Evolutionary conservation across 2,797 vertebrate genomes (phyloP).

Genomic region (Sciurus vulgaris): DNA sequence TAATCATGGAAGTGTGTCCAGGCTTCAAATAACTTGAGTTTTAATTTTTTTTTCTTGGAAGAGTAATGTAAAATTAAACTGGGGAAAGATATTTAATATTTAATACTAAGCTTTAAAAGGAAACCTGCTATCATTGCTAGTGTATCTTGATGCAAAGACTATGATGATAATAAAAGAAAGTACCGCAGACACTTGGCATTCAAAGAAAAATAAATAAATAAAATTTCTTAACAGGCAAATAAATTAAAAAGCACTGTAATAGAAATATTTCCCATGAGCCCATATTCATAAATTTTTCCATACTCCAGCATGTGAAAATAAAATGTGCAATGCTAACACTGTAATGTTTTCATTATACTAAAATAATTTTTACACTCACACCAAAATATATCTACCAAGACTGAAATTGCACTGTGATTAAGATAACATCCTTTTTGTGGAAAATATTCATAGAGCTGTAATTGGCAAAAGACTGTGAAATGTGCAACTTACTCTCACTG

Average conservation of each 20-base stretch:
- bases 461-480: neutral
- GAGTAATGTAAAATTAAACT: slow-evolving; percentile 86
- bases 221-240: neutral
- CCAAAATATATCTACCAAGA: too few species aligned
- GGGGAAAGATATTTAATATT: too few species aligned
- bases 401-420: neutral
- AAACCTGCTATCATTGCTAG: too few species aligned
- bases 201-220: too few species aligned
- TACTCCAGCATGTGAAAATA: neutral
- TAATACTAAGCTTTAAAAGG: too few species aligned
- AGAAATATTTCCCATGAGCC: neutral
- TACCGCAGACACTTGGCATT: too few species aligned
- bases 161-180: slow-evolving; percentile 60
- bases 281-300: neutral
- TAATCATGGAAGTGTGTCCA: too few species aligned
- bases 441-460: neutral
- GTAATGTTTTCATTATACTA: slow-evolving; percentile 29
- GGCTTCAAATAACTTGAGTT: slow-evolving; percentile 80
- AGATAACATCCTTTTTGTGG: neutral
- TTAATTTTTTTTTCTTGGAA: slow-evolving; percentile 85
- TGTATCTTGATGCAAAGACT: slow-evolving; percentile 76
- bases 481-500: neutral
- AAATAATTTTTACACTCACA: too few species aligned
- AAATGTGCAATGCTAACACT: neutral
- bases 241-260: neutral